These are phyloP conservation scores for Subanguina moxae DNA, from an alignment of 1,140 invertebrate genomes.

Conservation along the genomic window DNA sequence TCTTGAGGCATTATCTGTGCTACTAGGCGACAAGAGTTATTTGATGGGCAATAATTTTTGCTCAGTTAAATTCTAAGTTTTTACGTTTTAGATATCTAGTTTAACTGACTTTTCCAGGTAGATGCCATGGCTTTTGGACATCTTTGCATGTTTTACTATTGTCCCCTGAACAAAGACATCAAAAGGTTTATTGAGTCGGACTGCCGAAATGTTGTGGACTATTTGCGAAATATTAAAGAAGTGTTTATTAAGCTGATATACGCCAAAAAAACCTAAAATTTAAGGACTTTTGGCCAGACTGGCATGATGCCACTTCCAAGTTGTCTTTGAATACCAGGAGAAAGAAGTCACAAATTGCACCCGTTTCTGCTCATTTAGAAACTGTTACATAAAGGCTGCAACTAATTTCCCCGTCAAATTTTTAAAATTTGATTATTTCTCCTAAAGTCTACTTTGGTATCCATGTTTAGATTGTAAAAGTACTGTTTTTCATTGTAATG, in stretches of 20 bases:
- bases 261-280: neutral
- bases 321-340: neutral
- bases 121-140: conserved; percentile 45
- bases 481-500: no score
- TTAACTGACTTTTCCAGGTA: conserved; percentile 21
- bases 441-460: no score
- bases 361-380: neutral
- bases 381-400: neutral
- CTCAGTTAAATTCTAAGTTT: no score
- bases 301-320: conserved; percentile 28
- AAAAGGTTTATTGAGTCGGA: conserved; percentile 36
- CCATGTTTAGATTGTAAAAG: no score
- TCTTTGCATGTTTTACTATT: conserved; percentile 37
- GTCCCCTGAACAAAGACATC: conserved; percentile 37
- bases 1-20: conserved; percentile 79
- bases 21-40: conserved; percentile 82
- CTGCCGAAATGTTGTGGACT: conserved; percentile 41
- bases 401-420: no score
- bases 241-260: neutral
- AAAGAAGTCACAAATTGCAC: neutral
- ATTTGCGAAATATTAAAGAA: conserved; percentile 42
- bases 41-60: conserved; percentile 88
- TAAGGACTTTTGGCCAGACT: conserved; percentile 48
- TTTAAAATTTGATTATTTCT: no score
- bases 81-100: no score